Conservation (phyloP, 2,888 invertebrate species). For the Exocentrus adspersus region DNA sequence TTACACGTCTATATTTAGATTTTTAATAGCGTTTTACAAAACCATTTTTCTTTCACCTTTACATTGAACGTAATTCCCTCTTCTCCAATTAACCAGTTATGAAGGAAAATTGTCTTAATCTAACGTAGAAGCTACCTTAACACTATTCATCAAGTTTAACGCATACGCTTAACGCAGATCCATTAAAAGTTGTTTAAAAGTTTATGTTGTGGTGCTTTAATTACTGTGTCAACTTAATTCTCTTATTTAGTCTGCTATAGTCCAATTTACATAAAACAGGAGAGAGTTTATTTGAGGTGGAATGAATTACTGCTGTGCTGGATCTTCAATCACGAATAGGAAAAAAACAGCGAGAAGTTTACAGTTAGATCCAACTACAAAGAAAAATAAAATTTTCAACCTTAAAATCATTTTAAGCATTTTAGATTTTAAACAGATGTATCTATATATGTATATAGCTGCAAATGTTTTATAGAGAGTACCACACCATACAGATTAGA, state of each 20-base stretch:
- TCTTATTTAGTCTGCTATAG: conserved; percentile 2
- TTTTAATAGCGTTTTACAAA: conserved; percentile 16
- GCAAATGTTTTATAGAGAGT: too few relatives aligned
- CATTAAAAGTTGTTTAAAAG: conserved; percentile 12
- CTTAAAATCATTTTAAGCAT: too few relatives aligned
- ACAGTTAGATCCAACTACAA: too few relatives aligned
- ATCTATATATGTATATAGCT: too few relatives aligned
- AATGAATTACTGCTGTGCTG: background rate
- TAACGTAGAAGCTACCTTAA: conserved; percentile 15
- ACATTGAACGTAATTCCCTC: conserved; percentile 2
- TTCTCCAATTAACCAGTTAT: conserved; percentile 19
- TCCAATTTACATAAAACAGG: background rate
- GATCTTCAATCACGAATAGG: background rate
- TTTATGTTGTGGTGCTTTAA: conserved; percentile 13
- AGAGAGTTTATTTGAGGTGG: background rate
- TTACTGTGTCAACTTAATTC: conserved; percentile 12
- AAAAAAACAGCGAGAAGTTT: too few relatives aligned
- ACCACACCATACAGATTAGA: too few relatives aligned
- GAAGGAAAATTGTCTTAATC: conserved; percentile 15
- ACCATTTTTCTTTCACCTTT: conserved; percentile 5
- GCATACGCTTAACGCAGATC: background rate
- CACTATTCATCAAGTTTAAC: conserved; percentile 13
- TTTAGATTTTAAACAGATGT: too few relatives aligned
- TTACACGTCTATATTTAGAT: conserved; percentile 14
- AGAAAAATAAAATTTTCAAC: too few relatives aligned